Conservation (phyloP, 2,113 vertebrate genomes). For the Carlito syrichta region DNA sequence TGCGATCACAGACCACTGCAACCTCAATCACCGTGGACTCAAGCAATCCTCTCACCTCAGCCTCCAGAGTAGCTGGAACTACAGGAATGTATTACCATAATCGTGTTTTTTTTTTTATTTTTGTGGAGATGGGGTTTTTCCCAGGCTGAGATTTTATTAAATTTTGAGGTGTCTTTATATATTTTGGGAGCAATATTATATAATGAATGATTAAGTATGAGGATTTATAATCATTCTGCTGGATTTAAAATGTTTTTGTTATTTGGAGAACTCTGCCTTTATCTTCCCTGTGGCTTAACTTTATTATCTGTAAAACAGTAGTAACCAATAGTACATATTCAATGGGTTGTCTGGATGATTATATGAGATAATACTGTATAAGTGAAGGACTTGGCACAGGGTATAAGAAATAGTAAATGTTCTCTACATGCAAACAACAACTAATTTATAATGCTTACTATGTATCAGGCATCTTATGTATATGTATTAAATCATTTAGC, state of each 20-base stretch:
- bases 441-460: not conserved
- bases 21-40: no score
- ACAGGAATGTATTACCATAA: no score
- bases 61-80: no score
- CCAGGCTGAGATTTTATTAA: constrained; percentile 48
- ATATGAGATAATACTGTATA: not conserved
- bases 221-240: not conserved
- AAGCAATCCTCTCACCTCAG: no score
- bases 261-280: not conserved
- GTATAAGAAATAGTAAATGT: not conserved
- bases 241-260: no score
- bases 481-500: not conserved
- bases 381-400: not conserved
- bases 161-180: not conserved
- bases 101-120: no score
- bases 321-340: not conserved
- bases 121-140: no score
- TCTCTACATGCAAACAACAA: not conserved
- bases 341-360: not conserved
- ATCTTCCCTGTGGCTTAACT: not conserved
- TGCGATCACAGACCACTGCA: no score
- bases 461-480: not conserved
- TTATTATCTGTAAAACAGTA: not conserved
- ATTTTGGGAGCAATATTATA: not conserved
- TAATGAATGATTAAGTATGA: not conserved